Evolutionary conservation across 1,140 invertebrate genomes (phyloP).

Genomic region (Nilaparvata lugens): DNA sequence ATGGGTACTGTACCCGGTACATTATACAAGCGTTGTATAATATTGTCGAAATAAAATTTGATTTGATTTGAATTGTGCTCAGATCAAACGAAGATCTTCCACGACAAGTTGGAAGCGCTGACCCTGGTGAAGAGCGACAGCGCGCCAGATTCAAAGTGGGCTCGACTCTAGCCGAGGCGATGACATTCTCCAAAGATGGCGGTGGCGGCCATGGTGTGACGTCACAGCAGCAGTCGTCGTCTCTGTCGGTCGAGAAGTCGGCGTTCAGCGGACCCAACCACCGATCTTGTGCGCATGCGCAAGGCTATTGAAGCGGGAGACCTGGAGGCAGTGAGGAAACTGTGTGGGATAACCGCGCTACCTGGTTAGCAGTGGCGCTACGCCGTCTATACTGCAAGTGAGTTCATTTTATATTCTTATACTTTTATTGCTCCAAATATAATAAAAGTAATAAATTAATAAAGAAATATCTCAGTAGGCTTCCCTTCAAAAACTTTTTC

Average conservation of each 20-base stretch:
- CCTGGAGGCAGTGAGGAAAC: slow-evolving; percentile 46
- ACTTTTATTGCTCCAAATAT: no score
- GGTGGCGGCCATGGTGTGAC: slow-evolving; percentile 24
- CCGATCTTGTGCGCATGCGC: slow-evolving; percentile 67
- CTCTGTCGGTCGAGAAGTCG: slow-evolving; percentile 5
- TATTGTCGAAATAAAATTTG: no score
- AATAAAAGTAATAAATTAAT: no score
- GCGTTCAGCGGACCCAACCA: slow-evolving; percentile 63
- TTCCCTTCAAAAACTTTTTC: no score
- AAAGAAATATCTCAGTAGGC: no score
- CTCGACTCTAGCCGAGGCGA: slow-evolving; percentile 54
- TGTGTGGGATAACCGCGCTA: slow-evolving; percentile 77
- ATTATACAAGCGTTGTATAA: no score
- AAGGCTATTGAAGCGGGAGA: slow-evolving; percentile 70
- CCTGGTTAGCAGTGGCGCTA: slow-evolving; percentile 79
- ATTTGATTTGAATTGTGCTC: no score
- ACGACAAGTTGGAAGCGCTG: slow-evolving; percentile 58
- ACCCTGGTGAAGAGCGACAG: slow-evolving; percentile 58
- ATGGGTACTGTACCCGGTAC: no score
- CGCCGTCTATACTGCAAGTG: slow-evolving; percentile 76
- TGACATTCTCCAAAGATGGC: slow-evolving; percentile 53
- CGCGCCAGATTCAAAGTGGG: slow-evolving; percentile 69
- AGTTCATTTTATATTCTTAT: no score
- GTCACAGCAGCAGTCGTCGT: neutral
- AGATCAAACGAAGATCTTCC: slow-evolving; percentile 44